A percentile compares a stretch with the other conserved stretches of the same genome.
Conservation (phyloP, 92 coral and sea anemone genomes). For the Palythoa grandiflora region DNA sequence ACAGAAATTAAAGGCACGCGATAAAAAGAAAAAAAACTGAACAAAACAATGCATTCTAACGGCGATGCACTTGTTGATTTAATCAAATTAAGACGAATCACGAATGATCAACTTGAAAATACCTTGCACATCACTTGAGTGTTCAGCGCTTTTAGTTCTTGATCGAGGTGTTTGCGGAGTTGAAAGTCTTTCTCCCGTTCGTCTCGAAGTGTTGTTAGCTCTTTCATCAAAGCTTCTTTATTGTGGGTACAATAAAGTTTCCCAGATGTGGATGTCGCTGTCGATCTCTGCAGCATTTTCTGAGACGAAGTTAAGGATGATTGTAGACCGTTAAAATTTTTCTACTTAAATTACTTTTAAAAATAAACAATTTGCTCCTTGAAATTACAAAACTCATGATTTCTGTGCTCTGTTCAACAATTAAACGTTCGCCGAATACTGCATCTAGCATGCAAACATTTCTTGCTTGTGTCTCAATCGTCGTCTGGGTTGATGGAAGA, state of each 20-base stretch:
- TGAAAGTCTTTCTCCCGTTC: constrained; percentile 79
- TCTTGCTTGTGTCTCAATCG: background rate
- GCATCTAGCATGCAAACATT: background rate
- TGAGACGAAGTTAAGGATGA: constrained; percentile 27
- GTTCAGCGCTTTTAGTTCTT: constrained; percentile 77
- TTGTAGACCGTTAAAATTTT: background rate
- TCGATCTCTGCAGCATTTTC: constrained; percentile 36
- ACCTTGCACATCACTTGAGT: constrained; percentile 85
- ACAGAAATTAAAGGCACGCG: background rate
- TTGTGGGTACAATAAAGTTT: constrained; percentile 46
- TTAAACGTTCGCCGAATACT: background rate
- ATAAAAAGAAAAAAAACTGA: background rate
- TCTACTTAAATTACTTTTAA: background rate
- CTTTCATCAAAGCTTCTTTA: constrained; percentile 72
- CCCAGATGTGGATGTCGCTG: background rate
- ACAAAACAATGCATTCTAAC: background rate
- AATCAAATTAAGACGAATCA: constrained; percentile 9
- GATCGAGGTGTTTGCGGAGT: constrained; percentile 80
- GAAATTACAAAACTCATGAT: background rate
- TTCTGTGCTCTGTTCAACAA: background rate
- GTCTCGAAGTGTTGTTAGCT: constrained; percentile 67
- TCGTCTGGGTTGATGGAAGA: background rate
- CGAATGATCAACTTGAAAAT: background rate
- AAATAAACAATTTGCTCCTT: background rate
- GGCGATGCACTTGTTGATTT: background rate